Conservation (phyloP, 2,797 vertebrate genomes). For the Microctenopoma stevenorrisi region DNA sequence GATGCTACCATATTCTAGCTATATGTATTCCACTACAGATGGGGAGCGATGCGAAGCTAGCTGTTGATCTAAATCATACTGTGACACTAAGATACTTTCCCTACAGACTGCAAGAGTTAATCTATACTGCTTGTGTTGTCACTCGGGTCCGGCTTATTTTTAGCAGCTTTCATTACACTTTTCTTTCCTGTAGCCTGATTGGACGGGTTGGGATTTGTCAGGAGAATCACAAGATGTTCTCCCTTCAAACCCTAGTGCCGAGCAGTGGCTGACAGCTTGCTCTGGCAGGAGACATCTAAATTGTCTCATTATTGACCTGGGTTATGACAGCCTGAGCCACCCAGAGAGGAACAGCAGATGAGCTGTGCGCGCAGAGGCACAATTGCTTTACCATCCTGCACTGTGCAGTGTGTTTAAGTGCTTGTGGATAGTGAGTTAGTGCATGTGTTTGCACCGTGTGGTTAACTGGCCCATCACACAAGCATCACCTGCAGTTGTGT, state of each 20-base stretch:
- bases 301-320: conserved; percentile 82
- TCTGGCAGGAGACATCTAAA: conserved; percentile 81
- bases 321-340: conserved; percentile 76
- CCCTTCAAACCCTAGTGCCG: conserved; percentile 55
- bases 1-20: conserved; percentile 40
- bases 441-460: conserved; percentile 48
- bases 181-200: conserved; percentile 70
- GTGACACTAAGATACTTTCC: conserved; percentile 44
- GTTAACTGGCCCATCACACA: conserved; percentile 46
- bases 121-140: conserved; percentile 75
- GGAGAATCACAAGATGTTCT: conserved; percentile 71
- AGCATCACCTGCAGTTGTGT: conserved; percentile 43
- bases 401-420: conserved; percentile 34
- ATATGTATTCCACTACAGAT: conserved; percentile 32
- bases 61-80: conserved; percentile 50
- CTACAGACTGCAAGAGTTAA: conserved; percentile 69
- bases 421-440: conserved; percentile 19
- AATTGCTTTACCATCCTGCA: conserved; percentile 72
- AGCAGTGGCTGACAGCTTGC: conserved; percentile 74
- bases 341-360: conserved; percentile 62
- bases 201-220: conserved; percentile 74
- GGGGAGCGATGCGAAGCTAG: conserved; percentile 36
- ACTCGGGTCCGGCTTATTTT: conserved; percentile 75
- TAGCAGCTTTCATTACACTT: conserved; percentile 81
- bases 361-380: conserved; percentile 71